A percentile compares a stretch with the other conserved stretches of the same genome.
These are phyloP conservation scores for Euwallacea similis DNA, from an alignment of 1,140 invertebrate genomes.

Conservation along the genomic window DNA sequence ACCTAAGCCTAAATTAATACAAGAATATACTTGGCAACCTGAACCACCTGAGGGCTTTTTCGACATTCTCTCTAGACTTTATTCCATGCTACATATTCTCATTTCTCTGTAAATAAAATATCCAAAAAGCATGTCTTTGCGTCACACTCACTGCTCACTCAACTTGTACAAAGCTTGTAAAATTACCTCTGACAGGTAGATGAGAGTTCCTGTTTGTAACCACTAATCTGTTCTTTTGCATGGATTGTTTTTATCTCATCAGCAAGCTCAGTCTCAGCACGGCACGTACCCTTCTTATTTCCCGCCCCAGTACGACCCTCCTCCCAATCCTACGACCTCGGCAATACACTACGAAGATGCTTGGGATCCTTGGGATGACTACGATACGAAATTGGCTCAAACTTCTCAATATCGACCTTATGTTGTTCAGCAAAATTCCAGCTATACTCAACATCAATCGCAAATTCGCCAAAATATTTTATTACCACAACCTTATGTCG, in stretches of 20 bases:
- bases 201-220: constrained; percentile 9
- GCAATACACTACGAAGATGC: constrained; percentile 43
- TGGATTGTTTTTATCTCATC: constrained; percentile 47
- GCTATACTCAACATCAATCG: no score
- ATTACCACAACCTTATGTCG: no score
- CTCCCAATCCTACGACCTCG: constrained; percentile 30
- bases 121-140: background rate
- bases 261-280: constrained; percentile 44
- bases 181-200: constrained; percentile 10
- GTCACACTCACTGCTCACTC: background rate
- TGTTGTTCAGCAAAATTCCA: no score
- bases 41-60: no score
- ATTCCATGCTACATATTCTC: no score
- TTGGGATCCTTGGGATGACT: constrained; percentile 61
- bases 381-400: constrained; percentile 52
- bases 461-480: no score
- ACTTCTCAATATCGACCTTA: constrained; percentile 8
- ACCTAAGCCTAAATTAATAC: no score
- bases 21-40: no score
- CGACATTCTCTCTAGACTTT: no score
- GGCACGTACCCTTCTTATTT: constrained; percentile 38
- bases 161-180: constrained; percentile 28
- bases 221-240: constrained; percentile 47
- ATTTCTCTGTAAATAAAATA: background rate
- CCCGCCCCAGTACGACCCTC: constrained; percentile 33